phyloP scores from a whole-genome alignment of 2,888 invertebrate species.

The Taphrorychus bicolor region DNA sequence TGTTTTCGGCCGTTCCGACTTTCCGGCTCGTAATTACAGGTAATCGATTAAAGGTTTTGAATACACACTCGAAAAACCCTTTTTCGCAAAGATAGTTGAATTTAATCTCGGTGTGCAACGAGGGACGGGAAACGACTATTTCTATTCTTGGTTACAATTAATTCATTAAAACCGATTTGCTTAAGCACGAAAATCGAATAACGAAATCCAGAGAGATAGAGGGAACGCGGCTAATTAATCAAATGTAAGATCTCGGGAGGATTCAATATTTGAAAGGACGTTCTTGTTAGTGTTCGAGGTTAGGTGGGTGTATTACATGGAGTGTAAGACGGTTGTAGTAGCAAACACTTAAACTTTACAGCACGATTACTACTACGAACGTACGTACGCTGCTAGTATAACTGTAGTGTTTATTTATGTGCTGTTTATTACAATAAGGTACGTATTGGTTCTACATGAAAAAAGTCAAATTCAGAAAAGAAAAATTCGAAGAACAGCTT shows the following conservation, averaged over 20 bases:
- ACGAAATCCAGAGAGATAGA: constrained; percentile 25
- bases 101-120: neutral
- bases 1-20: constrained; percentile 3
- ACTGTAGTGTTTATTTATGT: too few species aligned
- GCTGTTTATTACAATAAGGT: too few species aligned
- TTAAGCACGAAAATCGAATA: constrained; percentile 23
- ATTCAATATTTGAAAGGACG: constrained; percentile 15
- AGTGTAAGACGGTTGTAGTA: neutral
- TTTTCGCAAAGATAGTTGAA: too few species aligned
- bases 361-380: too few species aligned
- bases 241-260: constrained; percentile 23
- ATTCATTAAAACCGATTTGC: constrained; percentile 39
- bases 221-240: constrained; percentile 26
- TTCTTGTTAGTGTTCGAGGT: too few species aligned
- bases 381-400: too few species aligned
- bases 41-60: constrained; percentile 10
- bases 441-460: too few species aligned
- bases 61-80: neutral
- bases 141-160: constrained; percentile 35
- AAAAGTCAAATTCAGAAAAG: too few species aligned
- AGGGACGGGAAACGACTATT: constrained; percentile 17
- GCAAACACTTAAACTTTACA: too few species aligned
- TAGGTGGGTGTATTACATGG: neutral
- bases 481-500: too few species aligned
- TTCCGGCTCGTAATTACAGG: constrained; percentile 23